Base-by-base conservation (phyloP, 1,140 invertebrate genomes). In the Neotoxoptera formosana region DNA sequence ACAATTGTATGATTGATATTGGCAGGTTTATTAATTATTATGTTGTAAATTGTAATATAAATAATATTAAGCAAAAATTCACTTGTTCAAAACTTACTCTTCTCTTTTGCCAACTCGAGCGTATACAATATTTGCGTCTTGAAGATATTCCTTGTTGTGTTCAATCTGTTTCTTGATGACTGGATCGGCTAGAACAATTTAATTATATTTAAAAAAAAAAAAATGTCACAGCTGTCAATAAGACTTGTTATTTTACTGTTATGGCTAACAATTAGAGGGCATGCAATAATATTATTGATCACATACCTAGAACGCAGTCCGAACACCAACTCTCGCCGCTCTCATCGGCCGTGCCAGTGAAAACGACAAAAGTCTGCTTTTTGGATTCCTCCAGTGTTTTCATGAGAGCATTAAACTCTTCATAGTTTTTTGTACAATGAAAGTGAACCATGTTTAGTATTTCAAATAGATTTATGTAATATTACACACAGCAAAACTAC, bases 311-410 rank as follows among this genome's bases (percentile, higher is more conserved):
- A 47, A 97, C 96, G 95, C 97, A 98, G 95, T 98, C 97, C 6
- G 96, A 95, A 94, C 97, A 97, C 97, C 97, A 98, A 94, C 97
- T 97, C 89, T 96, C 94, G 14, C 97, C 97, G 21, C 34, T 53
- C 4, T 83, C 91, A 11, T 89, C 34, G 1, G 83, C 53, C 48
- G 93, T 60, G 4, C 93, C 94, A 0, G 93, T 94, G 81, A 92
- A 92, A 21, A 92, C 45, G 8, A 92, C 34, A 83, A 51, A 92
- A 14, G 48, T 81, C 47, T 20, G n/a, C 9, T 30, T 21, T 34
- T 84, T 92, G 4, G 21, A 23, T 25, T 36, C 34, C 7, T 92
- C 76, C 21, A 92, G 21, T 21, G 21, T 53, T 36, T 83, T 83
- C 76, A 92, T 53, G 21, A 92, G 67, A 21, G 20, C 1, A 2